phyloP scores from a whole-genome alignment of 2,888 invertebrate species.

The Plemyria rubiginata region DNA sequence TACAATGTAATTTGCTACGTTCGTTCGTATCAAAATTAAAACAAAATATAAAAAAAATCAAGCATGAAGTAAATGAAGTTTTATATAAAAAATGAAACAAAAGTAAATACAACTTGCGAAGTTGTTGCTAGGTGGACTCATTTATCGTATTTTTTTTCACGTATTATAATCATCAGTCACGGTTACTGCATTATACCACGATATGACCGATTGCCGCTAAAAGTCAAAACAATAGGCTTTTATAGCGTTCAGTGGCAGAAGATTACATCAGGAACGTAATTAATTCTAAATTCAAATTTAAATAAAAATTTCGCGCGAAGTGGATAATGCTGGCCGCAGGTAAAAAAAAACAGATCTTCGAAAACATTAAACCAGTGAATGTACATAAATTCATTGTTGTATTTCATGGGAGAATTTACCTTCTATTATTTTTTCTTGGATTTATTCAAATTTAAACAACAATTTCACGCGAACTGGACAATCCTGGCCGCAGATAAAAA shows the following conservation, averaged over 20 bases:
- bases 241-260: conserved; percentile 22
- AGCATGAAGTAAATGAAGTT: too few relatives aligned
- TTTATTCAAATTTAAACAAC: too few relatives aligned
- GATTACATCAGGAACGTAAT: conserved; percentile 31
- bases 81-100: not conserved
- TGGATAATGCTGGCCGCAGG: conserved; percentile 15
- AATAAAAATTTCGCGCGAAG: conserved; percentile 19
- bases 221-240: conserved; percentile 24
- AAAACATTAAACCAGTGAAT: too few relatives aligned
- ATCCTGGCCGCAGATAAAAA: conserved; percentile 22
- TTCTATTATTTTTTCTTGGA: conserved; percentile 23
- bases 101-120: not conserved
- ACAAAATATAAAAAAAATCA: too few relatives aligned
- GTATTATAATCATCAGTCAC: conserved; percentile 28
- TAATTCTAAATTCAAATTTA: conserved; percentile 17
- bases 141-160: conserved; percentile 11
- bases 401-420: conserved; percentile 12
- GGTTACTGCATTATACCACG: conserved; percentile 33
- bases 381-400: too few relatives aligned
- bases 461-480: conserved; percentile 19
- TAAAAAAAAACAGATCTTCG: conserved; percentile 18
- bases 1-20: conserved; percentile 23
- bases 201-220: conserved; percentile 40
- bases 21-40: not conserved
- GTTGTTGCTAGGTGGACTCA: conserved; percentile 15